Percentiles rank a stretch among this genome's conserved stretches.
Evolutionary conservation across 2,797 vertebrate species (phyloP).

Genomic region (Etheostoma perlongum): DNA sequence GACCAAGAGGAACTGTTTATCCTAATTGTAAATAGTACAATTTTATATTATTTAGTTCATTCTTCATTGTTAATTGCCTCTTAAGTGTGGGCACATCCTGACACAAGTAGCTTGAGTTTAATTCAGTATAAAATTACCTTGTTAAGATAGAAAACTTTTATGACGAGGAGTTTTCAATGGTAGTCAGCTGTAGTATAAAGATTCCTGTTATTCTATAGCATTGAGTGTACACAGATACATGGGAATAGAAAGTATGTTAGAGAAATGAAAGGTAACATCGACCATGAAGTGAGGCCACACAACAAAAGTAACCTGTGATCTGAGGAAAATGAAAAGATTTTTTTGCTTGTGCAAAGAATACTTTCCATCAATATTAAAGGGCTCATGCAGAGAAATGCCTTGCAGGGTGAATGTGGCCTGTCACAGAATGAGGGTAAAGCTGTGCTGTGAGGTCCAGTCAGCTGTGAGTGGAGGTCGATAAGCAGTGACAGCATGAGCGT

Average conservation of each 20-base stretch:
- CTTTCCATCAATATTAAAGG: constrained; percentile 47
- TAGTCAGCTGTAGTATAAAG: constrained; percentile 4
- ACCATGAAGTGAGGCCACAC: background rate
- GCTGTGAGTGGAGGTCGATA: constrained; percentile 51
- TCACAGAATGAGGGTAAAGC: constrained; percentile 44
- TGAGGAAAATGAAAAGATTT: background rate
- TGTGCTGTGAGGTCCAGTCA: constrained; percentile 38
- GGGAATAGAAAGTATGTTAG: background rate
- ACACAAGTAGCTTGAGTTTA: constrained; percentile 17
- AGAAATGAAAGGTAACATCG: background rate
- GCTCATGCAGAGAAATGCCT: constrained; percentile 34
- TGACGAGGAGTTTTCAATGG: background rate
- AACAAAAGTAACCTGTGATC: constrained; percentile 13
- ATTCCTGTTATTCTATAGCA: background rate
- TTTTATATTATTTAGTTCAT: background rate
- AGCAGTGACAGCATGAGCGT: constrained; percentile 28
- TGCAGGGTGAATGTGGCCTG: constrained; percentile 12
- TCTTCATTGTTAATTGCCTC: background rate
- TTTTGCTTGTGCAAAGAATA: background rate
- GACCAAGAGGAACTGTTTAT: background rate
- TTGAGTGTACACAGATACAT: background rate
- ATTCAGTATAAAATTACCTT: constrained; percentile 50
- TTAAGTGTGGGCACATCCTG: constrained; percentile 7
- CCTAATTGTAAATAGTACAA: constrained; percentile 2
- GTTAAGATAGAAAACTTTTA: constrained; percentile 21